phyloP scores from a whole-genome alignment of 2,113 vertebrate species.

The Casuarius casuarius region DNA sequence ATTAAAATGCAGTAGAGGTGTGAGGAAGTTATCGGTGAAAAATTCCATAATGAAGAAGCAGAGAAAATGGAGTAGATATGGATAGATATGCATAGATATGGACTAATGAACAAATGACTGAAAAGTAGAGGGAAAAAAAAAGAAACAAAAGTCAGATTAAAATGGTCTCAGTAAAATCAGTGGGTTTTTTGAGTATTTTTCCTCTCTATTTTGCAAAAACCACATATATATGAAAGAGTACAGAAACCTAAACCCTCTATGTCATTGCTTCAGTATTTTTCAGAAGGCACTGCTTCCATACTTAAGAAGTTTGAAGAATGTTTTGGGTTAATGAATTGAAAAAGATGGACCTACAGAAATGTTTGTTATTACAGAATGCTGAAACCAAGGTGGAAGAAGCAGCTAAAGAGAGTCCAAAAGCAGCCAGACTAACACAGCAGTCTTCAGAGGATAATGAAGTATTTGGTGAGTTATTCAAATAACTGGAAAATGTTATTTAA shows the following conservation, averaged over 20 bases:
- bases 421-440: slow-evolving; percentile 63
- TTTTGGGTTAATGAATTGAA: background rate
- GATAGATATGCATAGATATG: background rate
- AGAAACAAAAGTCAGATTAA: background rate
- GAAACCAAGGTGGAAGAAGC: slow-evolving; percentile 49
- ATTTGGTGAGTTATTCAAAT: slow-evolving; percentile 81
- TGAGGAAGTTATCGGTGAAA: background rate
- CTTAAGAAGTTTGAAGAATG: background rate
- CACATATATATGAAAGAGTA: background rate
- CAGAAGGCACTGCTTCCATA: background rate
- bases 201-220: background rate
- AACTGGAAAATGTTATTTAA: background rate
- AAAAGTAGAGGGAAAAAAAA: background rate
- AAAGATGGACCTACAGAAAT: background rate
- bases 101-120: background rate
- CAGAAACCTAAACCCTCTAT: background rate
- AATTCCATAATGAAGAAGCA: background rate
- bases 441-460: slow-evolving; percentile 86
- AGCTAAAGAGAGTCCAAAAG: background rate
- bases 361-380: slow-evolving; percentile 56
- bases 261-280: background rate
- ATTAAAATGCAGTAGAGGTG: background rate
- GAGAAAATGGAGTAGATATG: background rate
- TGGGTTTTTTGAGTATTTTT: background rate
- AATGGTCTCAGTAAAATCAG: background rate